These are phyloP conservation scores for Pterostichus madidus DNA, from an alignment of 2,888 invertebrate genomes.

Conservation along the genomic window DNA sequence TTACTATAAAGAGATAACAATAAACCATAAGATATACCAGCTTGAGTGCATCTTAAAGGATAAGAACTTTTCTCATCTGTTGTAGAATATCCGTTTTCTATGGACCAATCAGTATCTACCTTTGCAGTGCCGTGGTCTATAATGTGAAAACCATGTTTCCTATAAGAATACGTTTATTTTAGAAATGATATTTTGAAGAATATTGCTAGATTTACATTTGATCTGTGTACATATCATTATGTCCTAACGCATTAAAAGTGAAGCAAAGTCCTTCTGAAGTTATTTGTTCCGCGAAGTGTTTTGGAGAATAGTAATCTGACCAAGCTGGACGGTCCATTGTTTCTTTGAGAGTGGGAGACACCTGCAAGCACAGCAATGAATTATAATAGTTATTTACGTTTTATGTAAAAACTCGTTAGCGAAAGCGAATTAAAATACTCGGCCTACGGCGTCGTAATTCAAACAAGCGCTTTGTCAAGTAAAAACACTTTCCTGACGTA, in stretches of 20 bases:
- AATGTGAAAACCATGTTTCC: slow-evolving; percentile 14
- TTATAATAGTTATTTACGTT: too few species aligned
- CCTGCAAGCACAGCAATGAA: background rate
- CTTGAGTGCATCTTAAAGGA: slow-evolving; percentile 42
- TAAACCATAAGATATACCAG: slow-evolving; percentile 30
- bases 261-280: slow-evolving; percentile 87
- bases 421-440: too few species aligned
- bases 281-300: slow-evolving; percentile 81
- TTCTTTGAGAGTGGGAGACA: too few species aligned
- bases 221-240: slow-evolving; percentile 79
- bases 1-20: background rate
- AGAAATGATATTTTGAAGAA: too few species aligned
- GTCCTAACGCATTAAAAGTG: slow-evolving; percentile 83
- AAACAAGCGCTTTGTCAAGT: too few species aligned
- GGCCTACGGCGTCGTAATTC: too few species aligned
- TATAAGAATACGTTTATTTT: background rate
- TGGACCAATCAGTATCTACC: slow-evolving; percentile 55
- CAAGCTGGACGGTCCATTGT: too few species aligned
- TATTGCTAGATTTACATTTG: slow-evolving; percentile 76
- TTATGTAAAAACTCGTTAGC: too few species aligned
- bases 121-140: too few species aligned
- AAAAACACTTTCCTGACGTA: too few species aligned
- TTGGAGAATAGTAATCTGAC: too few species aligned
- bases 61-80: slow-evolving; percentile 4
- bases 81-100: slow-evolving; percentile 53